Evolutionary conservation across 2,888 invertebrate species (phyloP).

Genomic region (Lagria hirta): DNA sequence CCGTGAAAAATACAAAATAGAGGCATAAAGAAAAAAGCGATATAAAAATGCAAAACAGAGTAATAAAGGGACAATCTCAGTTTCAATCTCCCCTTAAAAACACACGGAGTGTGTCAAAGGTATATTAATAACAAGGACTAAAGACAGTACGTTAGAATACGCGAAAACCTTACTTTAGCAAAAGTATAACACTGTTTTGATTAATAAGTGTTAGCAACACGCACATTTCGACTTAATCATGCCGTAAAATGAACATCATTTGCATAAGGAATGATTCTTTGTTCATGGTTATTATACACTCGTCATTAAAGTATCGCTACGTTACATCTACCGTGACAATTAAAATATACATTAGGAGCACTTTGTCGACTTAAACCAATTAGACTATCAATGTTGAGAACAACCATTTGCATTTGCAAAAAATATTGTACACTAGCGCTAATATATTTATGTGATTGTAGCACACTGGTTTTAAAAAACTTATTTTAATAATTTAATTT

Average conservation of each 20-base stretch:
- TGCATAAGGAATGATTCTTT: conserved; percentile 50
- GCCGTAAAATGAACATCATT: conserved; percentile 49
- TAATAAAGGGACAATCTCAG: conserved; percentile 46
- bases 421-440: too few species aligned
- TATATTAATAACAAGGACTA: conserved; percentile 43
- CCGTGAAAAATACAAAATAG: conserved; percentile 35
- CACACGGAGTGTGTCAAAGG: conserved; percentile 49
- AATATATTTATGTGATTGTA: too few species aligned
- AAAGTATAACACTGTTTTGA: conserved; percentile 44
- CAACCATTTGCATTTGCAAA: too few species aligned
- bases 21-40: conserved; percentile 33
- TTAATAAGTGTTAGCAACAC: conserved; percentile 53
- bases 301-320: conserved; percentile 33
- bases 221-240: conserved; percentile 53
- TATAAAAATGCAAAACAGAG: conserved; percentile 52
- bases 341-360: conserved; percentile 23
- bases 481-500: too few species aligned
- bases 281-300: conserved; percentile 47
- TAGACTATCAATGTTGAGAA: conserved; percentile 2
- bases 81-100: conserved; percentile 46
- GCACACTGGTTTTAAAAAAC: too few species aligned
- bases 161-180: conserved; percentile 31
- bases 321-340: conserved; percentile 27
- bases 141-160: conserved; percentile 32
- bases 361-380: conserved; percentile 16